These are phyloP conservation scores for Oryzias curvinotus DNA, from an alignment of 2,113 vertebrate species.

Conservation along the genomic window DNA sequence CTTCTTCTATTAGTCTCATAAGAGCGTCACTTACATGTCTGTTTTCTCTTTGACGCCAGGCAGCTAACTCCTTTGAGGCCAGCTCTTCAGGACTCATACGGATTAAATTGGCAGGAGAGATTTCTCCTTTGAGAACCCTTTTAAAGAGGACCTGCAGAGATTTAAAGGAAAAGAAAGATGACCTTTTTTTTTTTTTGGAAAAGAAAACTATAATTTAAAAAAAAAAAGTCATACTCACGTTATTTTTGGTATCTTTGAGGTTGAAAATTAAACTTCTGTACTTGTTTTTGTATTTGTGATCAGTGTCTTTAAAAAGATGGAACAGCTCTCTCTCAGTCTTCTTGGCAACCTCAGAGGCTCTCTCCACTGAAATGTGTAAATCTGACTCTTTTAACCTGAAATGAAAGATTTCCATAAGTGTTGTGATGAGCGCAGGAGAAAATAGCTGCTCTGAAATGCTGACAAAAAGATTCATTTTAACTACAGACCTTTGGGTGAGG, in stretches of 20 bases:
- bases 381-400: constrained; percentile 90
- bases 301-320: constrained; percentile 94
- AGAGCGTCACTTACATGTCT: constrained; percentile 86
- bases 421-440: no score
- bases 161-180: constrained; percentile 1
- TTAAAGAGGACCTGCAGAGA: constrained; percentile 88
- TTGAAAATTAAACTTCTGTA: constrained; percentile 99
- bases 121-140: constrained; percentile 93
- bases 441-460: no score
- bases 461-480: not conserved
- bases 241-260: constrained; percentile 97
- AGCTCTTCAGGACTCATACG: constrained; percentile 97
- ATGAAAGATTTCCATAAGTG: not conserved
- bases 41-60: constrained; percentile 96
- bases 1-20: not conserved
- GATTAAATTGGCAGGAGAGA: constrained; percentile 92
- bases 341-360: constrained; percentile 88
- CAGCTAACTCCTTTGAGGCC: constrained; percentile 96
- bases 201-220: constrained; percentile 2
- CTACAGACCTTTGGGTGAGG: constrained; percentile 87
- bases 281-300: constrained; percentile 98
- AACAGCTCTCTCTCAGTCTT: constrained; percentile 94
- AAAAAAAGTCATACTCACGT: constrained; percentile 77
- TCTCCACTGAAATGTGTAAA: constrained; percentile 88
- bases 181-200: not conserved